Evolutionary conservation across 2,113 vertebrate species (phyloP), one percentile per base, ranked within the genome.

Genomic region (Orcinus orca): DNA sequence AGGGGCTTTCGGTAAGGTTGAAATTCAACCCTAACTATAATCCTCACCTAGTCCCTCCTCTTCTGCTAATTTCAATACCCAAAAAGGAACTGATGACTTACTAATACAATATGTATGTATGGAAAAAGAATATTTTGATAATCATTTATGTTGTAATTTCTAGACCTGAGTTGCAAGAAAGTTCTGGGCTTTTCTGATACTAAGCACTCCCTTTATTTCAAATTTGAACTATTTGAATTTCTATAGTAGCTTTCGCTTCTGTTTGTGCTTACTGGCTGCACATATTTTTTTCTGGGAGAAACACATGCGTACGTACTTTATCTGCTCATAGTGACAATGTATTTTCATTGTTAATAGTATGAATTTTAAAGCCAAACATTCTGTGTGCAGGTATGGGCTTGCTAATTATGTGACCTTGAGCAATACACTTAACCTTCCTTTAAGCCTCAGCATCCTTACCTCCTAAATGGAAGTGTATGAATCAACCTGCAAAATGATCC

Each of bases 301-400:
- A 62, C 8, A 14, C 26, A 71, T 31, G 53, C 33, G 25, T 20
- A 33, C 0, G 2, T 15, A 79, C 10, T 70, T 79, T n/a, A 70
- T 55, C 3, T 21, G 23, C 29, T 71, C 26, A 70, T 47, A 86
- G 6, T 62, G 6, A 44, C 14, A 62, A 47, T 47, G 25, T 33
- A 73, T 84, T 83, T 83, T 90, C 62, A 89, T 36, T 84, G 25
- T 29, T 65, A 83, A 83, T 38, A 58, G 47, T 12, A 31, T 15
- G 6, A 33, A 85, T 79, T 74, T 84, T 70, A 76, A 90, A 86
- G 25, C 38, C 8, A 89, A 53, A 71, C 74, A 80, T 71, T 86
- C 36, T 36, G 15, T 26, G 60, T 44, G 44, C 14, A 74, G 20
- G 44, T 60, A 50, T 53, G 33, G 4, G 33, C 14, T 60, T 76